phyloP scores from a whole-genome alignment of 1,140 invertebrate genomes.

The Laupala kohalensis region DNA sequence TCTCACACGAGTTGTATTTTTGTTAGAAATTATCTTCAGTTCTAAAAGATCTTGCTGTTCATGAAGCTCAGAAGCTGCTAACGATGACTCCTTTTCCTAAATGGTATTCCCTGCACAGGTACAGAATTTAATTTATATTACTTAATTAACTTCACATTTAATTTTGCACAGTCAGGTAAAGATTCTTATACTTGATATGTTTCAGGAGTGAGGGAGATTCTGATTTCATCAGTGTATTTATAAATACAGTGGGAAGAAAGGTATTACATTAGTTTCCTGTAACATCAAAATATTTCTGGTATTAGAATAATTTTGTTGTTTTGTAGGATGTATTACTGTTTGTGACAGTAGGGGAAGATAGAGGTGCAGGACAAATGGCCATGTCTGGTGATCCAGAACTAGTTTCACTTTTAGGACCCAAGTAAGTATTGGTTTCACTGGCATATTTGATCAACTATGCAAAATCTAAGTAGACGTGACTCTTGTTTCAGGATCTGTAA shows the following conservation, averaged over 20 bases:
- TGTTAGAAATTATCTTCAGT: slow-evolving; percentile 40
- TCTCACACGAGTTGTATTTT: too few species aligned
- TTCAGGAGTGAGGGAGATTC: slow-evolving; percentile 55
- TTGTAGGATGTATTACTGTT: slow-evolving; percentile 42
- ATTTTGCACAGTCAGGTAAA: not conserved
- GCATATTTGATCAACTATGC: too few species aligned
- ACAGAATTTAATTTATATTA: too few species aligned
- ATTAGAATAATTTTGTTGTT: too few species aligned
- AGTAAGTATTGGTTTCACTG: slow-evolving; percentile 29
- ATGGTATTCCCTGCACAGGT: slow-evolving; percentile 40
- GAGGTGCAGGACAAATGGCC: slow-evolving; percentile 48
- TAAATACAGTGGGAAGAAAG: slow-evolving; percentile 43
- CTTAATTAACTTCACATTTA: too few species aligned
- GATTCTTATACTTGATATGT: not conserved
- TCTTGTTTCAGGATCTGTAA: slow-evolving; percentile 38
- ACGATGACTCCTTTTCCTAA: slow-evolving; percentile 31
- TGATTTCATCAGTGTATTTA: slow-evolving; percentile 53
- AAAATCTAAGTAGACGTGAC: too few species aligned
- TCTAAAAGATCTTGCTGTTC: slow-evolving; percentile 47
- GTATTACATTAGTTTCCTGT: slow-evolving; percentile 4
- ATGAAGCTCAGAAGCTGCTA: slow-evolving; percentile 34
- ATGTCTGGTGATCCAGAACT: slow-evolving; percentile 37
- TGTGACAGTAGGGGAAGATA: slow-evolving; percentile 53
- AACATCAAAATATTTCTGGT: too few species aligned
- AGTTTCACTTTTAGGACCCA: slow-evolving; percentile 33